These are phyloP conservation scores for Leptestheria dahalacensis DNA, from an alignment of 1,140 invertebrate species.

Conservation along the genomic window DNA sequence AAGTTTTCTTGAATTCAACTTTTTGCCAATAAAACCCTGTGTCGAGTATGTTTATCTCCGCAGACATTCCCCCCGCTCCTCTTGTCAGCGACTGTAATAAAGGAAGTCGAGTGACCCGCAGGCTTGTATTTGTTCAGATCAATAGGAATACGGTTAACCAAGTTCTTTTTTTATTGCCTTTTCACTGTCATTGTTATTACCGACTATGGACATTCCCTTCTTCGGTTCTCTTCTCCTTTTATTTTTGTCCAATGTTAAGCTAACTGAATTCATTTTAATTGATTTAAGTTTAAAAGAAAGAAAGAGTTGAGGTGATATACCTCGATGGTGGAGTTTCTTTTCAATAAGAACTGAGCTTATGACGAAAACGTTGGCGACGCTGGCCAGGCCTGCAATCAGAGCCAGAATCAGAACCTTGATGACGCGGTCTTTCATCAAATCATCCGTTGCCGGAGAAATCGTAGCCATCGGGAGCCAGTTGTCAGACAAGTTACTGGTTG, in stretches of 20 bases:
- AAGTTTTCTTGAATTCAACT: too few relatives aligned
- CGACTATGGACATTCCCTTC: too few relatives aligned
- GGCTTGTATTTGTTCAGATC: background rate
- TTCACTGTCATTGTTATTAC: too few relatives aligned
- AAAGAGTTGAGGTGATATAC: conserved; percentile 25
- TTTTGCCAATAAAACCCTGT: too few relatives aligned
- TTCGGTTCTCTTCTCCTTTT: background rate
- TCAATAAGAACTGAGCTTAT: conserved; percentile 58
- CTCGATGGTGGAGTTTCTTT: conserved; percentile 49
- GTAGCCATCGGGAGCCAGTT: too few relatives aligned
- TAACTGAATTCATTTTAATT: background rate
- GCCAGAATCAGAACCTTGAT: conserved; percentile 47
- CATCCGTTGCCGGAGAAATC: background rate
- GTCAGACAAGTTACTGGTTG: too few relatives aligned
- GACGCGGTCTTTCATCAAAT: conserved; percentile 24
- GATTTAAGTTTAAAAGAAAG: background rate
- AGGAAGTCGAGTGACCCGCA: too few relatives aligned
- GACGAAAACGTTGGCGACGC: conserved; percentile 57
- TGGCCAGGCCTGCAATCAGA: conserved; percentile 45
- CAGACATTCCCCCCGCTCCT: too few relatives aligned
- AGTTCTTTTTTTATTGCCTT: too few relatives aligned
- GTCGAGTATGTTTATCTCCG: too few relatives aligned
- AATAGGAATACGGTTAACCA: background rate
- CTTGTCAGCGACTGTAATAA: too few relatives aligned
- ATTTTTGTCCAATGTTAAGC: background rate